These are phyloP conservation scores for Limnephilus rhombicus DNA, from an alignment of 2,888 invertebrate genomes.

Conservation along the genomic window DNA sequence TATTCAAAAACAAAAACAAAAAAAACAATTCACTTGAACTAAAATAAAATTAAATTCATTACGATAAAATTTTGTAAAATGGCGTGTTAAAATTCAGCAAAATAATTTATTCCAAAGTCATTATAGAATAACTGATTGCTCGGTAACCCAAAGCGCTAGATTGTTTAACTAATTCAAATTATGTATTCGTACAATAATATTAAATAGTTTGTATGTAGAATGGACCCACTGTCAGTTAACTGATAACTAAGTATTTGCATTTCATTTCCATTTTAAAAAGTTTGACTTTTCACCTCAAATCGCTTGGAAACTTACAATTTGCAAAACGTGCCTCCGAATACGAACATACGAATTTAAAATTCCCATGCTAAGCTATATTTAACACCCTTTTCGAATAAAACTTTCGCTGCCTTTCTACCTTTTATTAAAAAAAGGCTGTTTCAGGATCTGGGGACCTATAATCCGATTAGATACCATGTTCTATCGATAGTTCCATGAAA, in stretches of 20 bases:
- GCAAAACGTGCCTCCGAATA: neutral
- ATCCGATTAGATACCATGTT: conserved; percentile 29
- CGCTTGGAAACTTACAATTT: neutral
- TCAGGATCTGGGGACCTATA: neutral
- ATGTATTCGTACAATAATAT: too few species aligned
- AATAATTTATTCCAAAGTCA: neutral
- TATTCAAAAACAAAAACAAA: too few species aligned
- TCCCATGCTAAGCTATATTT: conserved; percentile 1
- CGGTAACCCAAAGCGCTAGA: neutral
- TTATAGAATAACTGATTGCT: too few species aligned
- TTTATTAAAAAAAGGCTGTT: neutral
- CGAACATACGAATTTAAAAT: neutral
- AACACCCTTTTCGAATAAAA: conserved; percentile 8
- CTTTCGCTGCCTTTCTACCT: conserved; percentile 7
- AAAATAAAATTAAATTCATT: neutral
- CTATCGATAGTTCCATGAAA: conserved; percentile 20
- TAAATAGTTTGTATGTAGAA: too few species aligned
- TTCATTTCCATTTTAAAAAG: neutral
- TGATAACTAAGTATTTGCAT: neutral
- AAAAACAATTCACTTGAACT: too few species aligned
- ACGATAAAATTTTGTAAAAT: neutral
- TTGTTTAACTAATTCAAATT: neutral
- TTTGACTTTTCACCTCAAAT: neutral
- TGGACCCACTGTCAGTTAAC: neutral
- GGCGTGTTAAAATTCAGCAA: neutral